A percentile compares a stretch with the other conserved stretches of the same genome.
phyloP scores from a whole-genome alignment of 2,888 invertebrate species.

The Microctonus aethiopoides region DNA sequence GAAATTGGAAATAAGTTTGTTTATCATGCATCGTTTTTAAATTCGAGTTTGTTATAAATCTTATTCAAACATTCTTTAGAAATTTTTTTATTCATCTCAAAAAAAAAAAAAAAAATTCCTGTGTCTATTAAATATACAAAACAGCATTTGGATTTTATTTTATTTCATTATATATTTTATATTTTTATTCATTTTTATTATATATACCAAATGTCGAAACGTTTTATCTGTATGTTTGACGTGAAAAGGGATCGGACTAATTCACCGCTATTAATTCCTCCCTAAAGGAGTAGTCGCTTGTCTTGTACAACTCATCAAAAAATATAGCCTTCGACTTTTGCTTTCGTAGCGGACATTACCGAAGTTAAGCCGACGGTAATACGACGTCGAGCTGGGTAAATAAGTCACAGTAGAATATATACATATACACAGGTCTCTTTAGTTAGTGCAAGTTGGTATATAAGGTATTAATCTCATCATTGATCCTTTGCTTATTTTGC shows the following conservation, averaged over 20 bases:
- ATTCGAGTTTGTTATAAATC: background rate
- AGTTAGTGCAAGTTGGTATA: background rate
- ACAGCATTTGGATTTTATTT: background rate
- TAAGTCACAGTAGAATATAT: constrained; percentile 43
- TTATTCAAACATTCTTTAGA: constrained; percentile 16
- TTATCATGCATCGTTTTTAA: too few relatives aligned
- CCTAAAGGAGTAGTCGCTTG: background rate
- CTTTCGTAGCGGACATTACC: constrained; percentile 7
- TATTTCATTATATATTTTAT: background rate
- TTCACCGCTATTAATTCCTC: background rate
- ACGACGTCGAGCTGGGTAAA: constrained; percentile 52
- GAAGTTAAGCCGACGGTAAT: constrained; percentile 55
- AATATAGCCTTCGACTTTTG: constrained; percentile 8
- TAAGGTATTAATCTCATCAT: background rate
- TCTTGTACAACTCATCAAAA: background rate
- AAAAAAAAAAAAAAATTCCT: too few relatives aligned
- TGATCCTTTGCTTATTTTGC: background rate
- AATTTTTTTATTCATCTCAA: background rate
- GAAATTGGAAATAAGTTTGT: constrained; percentile 5
- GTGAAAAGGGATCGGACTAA: constrained; percentile 9
- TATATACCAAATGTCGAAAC: constrained; percentile 10
- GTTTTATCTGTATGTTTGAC: constrained; percentile 10
- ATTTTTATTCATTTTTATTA: background rate
- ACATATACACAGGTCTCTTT: constrained; percentile 21
- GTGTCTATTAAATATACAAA: too few relatives aligned